These are phyloP conservation scores for Salminus brasiliensis DNA, from an alignment of 2,113 vertebrate species.

Conservation along the genomic window DNA sequence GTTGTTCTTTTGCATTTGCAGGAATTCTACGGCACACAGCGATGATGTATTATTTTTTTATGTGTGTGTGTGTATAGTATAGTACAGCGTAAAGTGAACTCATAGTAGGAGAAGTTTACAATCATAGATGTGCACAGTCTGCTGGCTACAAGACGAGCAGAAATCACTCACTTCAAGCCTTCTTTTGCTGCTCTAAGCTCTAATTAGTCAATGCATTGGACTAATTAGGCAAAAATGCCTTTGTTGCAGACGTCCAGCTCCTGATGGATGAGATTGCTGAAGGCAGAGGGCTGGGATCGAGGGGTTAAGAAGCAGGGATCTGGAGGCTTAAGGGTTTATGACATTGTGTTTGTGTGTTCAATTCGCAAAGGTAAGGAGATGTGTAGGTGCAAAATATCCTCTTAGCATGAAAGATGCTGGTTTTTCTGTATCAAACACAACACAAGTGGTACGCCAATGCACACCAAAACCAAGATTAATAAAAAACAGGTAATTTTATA, in stretches of 20 bases:
- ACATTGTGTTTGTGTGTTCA: conserved; percentile 19
- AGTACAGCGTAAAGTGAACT: neutral
- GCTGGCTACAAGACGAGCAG: conserved; percentile 39
- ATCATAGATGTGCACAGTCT: conserved; percentile 28
- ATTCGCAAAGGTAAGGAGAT: neutral
- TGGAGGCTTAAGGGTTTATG: conserved; percentile 55
- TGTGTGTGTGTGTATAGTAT: neutral
- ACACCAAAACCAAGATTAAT: neutral
- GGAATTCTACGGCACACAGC: neutral
- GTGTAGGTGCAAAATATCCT: neutral
- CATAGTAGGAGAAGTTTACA: conserved; percentile 7
- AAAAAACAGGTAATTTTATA: no score
- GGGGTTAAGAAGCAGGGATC: conserved; percentile 51
- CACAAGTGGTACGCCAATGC: neutral
- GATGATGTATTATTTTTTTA: neutral
- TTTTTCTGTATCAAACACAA: neutral
- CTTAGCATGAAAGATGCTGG: neutral
- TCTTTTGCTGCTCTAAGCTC: conserved; percentile 57
- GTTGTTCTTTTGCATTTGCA: conserved; percentile 7
- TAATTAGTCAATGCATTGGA: conserved; percentile 73
- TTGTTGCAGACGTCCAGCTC: conserved; percentile 66
- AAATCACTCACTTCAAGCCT: conserved; percentile 42
- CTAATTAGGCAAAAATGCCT: conserved; percentile 73
- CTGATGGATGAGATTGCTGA: conserved; percentile 62
- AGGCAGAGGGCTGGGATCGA: conserved; percentile 60